A percentile compares a stretch with the other conserved stretches of the same genome.
Evolutionary conservation across 2,888 invertebrate genomes (phyloP).

Genomic region (Eupithecia tripunctaria): DNA sequence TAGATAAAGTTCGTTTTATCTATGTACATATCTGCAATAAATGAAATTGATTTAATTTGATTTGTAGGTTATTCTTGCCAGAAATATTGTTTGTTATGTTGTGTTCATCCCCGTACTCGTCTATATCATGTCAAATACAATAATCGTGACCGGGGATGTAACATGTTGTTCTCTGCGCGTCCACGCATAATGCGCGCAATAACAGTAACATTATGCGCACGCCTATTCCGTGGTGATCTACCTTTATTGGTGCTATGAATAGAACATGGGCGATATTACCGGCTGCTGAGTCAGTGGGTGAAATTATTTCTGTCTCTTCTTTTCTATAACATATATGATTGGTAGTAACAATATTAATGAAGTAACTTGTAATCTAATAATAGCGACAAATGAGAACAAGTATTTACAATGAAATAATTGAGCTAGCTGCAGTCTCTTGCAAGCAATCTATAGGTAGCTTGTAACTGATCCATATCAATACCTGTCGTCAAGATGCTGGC

Average conservation of each 20-base stretch:
- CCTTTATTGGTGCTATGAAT: slow-evolving; percentile 40
- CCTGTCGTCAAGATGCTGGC: too few relatives aligned
- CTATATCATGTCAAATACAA: neutral
- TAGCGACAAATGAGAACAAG: too few relatives aligned
- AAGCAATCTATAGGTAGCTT: too few relatives aligned
- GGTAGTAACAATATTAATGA: neutral
- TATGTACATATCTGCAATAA: too few relatives aligned
- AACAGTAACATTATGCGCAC: slow-evolving; percentile 45
- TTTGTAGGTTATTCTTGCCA: neutral
- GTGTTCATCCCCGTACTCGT: neutral
- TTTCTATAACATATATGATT: neutral
- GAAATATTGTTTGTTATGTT: neutral
- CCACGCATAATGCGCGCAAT: slow-evolving; percentile 42
- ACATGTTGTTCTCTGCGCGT: slow-evolving; percentile 27
- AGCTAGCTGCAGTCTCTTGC: too few relatives aligned
- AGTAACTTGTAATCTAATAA: too few relatives aligned
- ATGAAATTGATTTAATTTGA: too few relatives aligned
- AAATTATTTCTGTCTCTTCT: neutral
- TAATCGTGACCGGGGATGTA: slow-evolving; percentile 14
- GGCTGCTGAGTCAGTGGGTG: slow-evolving; percentile 12
- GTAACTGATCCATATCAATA: too few relatives aligned
- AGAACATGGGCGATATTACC: slow-evolving; percentile 25
- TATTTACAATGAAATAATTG: too few relatives aligned
- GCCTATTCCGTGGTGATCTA: slow-evolving; percentile 38
- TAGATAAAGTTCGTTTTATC: too few relatives aligned